These are phyloP conservation scores for Siniperca undulata DNA, from an alignment of 2,797 vertebrate genomes.

Conservation along the genomic window DNA sequence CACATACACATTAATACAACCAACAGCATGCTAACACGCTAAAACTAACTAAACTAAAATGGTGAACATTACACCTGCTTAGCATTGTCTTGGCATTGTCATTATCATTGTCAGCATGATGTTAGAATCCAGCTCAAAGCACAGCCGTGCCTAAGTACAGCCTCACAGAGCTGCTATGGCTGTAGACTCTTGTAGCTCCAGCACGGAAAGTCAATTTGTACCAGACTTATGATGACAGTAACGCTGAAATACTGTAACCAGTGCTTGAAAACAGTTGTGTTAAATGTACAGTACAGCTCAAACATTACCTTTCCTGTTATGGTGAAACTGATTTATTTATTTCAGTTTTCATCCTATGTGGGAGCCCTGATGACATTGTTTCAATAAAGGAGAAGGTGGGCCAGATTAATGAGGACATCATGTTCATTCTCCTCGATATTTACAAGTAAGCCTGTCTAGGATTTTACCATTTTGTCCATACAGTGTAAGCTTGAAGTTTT, in stretches of 20 bases:
- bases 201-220: not conserved
- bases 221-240: not conserved
- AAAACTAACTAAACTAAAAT: no score
- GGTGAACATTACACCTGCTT: no score
- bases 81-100: no score
- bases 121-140: no score
- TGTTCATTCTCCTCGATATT: conserved; percentile 94
- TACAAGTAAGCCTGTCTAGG: conserved; percentile 89
- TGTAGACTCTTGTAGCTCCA: not conserved
- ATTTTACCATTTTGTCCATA: not conserved
- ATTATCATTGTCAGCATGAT: no score
- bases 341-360: conserved; percentile 93
- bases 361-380: conserved; percentile 77
- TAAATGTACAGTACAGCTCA: not conserved
- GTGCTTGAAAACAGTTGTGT: not conserved
- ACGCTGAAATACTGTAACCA: not conserved
- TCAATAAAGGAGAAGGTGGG: conserved; percentile 62
- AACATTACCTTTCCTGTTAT: not conserved
- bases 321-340: conserved; percentile 12
- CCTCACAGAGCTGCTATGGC: no score
- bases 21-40: no score
- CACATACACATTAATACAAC: no score
- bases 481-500: not conserved
- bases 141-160: no score
- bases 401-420: conserved; percentile 77